phyloP scores from a whole-genome alignment of 2,113 vertebrate genomes.

The Pionites leucogaster region DNA sequence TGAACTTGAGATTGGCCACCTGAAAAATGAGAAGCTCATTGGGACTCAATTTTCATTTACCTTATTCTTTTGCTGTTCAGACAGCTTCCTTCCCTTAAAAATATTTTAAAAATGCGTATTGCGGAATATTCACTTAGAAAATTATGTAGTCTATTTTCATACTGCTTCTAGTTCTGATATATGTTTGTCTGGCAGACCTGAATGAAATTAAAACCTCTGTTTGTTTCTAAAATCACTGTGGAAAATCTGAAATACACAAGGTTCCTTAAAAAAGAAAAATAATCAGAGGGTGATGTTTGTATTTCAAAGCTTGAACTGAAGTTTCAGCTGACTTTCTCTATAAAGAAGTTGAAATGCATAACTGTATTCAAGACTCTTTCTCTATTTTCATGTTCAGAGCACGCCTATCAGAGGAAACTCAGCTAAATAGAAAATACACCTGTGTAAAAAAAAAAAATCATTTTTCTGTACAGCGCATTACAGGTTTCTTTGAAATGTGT shows the following conservation, averaged over 20 bases:
- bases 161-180: neutral
- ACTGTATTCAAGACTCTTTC: neutral
- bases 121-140: neutral
- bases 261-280: neutral
- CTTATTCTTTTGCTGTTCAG: neutral
- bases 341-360: neutral
- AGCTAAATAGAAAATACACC: neutral
- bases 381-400: neutral
- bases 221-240: neutral
- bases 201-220: neutral
- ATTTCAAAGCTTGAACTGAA: neutral
- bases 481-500: neutral
- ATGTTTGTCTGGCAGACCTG: neutral
- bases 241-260: neutral
- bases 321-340: neutral
- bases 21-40: constrained; percentile 21
- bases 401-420: neutral
- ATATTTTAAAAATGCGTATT: neutral
- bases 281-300: neutral
- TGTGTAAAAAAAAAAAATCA: neutral
- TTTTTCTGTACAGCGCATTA: neutral
- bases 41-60: constrained; percentile 40
- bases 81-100: neutral
- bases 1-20: constrained; percentile 18
- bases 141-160: neutral